Evolutionary conservation across 2,113 vertebrate species (phyloP), one percentile per base, ranked within the genome.

Genomic region (Parus major): DNA sequence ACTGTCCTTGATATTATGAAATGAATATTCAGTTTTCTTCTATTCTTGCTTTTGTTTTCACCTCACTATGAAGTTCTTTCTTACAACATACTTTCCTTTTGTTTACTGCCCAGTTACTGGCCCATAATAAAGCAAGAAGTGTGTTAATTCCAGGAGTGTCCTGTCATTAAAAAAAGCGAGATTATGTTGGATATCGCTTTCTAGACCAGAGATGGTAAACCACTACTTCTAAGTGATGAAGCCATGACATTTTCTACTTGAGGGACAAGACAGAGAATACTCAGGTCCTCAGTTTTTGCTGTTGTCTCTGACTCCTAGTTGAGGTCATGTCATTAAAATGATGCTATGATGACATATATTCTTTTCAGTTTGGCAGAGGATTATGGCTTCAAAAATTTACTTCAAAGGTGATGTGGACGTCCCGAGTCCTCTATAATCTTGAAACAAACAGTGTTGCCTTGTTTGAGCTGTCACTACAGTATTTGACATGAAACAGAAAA

Each of bases 391-490:
- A 47, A 42, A 87, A 79, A 87, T 82, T 85, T 80, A 75, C 86
- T 94, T 94, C 77, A 92, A 82, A 95, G 75, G 53, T 92, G 50
- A n/a, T 36, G 69, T 86, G 63, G 28, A 87, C 93, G 66, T 75
- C 42, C 55, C 73, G 63, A 80, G 50, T 69, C 33, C 72, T 72
- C 65, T 90, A 29, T 83, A 92, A 91, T 86, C 82, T 94, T 75
- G 78, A 92, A 83, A 91, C 55, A 86, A 77, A 69, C 44, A 46
- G 19, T 22, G 21, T 71, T 86, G 69, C 44, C 44, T 89, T 90
- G 33, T 49, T 86, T 86, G 66, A 83, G 39, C 64, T 88, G 46
- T 83, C 59, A 71, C 33, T 78, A 82, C 17, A 65, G 22, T 64
- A 82, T 88, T 19, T 59, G 63, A 81, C 11, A 28, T 77, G 63